Base-by-base conservation (phyloP, 2,797 vertebrate genomes). In the Aldrovandia affinis region DNA sequence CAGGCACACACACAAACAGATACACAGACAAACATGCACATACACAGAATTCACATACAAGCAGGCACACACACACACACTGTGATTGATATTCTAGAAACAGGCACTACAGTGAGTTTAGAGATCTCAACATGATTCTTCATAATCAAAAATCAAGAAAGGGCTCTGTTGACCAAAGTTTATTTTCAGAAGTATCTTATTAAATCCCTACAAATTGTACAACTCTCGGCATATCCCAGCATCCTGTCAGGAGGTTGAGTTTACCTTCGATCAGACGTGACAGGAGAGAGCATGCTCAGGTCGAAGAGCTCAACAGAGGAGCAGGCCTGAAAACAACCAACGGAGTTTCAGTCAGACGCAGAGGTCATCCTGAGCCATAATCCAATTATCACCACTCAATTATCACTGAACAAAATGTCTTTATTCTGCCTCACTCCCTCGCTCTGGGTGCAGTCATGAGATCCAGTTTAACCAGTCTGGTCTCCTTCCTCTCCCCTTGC, bases 311-410 rank as follows among this genome's bases (percentile, higher is more conserved):
- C 90, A 91, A 88, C 89, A 84, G 89, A 92, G 86, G 90, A 90
- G 89, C 83, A 61, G 79, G 36, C 47, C 42, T 77, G 55, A 75
- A 89, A 30, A 7, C 33, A 65, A 83, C 50, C 81, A 81, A 59
- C 88, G 90, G 92, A 15, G 89, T 93, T 92, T 92, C 89, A 92
- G 91, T 90, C 88, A 90, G 93, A 90, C 93, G 91, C 78, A 77
- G 81, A 84, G 85, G 86, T 89, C 85, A 90, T 82, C 77, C 80
- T 59, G 54, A 47, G 73, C 75, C 81, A 91, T 94, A 95, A 96
- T 95, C 94, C 93, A 94, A 95, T 96, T 95, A 95, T 94, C 93
- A 96, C 95, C 95, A 94, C 92, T 90, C 86, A 83, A 94, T 94
- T 94, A 95, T 95, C 93, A 94, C 91, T 87, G 88, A 92, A 93